Conservation (phyloP, 2,113 vertebrate genomes). For the Odontesthes bonariensis region DNA sequence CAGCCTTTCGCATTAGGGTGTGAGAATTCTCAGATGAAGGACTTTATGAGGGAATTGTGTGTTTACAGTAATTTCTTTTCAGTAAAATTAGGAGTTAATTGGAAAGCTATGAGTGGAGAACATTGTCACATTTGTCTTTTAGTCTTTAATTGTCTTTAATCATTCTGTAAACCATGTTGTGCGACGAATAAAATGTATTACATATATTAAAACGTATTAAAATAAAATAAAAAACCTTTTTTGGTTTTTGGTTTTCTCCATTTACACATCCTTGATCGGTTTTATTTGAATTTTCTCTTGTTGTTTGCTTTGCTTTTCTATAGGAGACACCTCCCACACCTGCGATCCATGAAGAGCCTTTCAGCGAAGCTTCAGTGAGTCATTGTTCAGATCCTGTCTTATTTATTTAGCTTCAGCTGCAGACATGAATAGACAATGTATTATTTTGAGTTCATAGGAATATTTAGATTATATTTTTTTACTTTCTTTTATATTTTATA, state of each 20-base stretch:
- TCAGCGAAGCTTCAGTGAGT: slow-evolving; percentile 82
- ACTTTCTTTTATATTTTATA: no score
- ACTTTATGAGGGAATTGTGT: slow-evolving; percentile 9
- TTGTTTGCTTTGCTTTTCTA: slow-evolving; percentile 59
- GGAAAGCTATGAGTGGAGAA: slow-evolving; percentile 12
- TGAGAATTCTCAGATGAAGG: slow-evolving; percentile 13
- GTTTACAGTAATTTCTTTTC: background rate
- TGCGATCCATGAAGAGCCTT: slow-evolving; percentile 82
- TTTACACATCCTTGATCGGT: slow-evolving; percentile 7
- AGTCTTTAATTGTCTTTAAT: background rate
- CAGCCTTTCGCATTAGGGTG: slow-evolving; percentile 18
- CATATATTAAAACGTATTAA: no score
- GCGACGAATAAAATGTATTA: slow-evolving; percentile 5
- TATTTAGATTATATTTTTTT: no score
- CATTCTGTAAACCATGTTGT: background rate
- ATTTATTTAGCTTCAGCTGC: background rate
- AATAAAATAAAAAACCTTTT: slow-evolving; percentile 1
- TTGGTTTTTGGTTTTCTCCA: slow-evolving; percentile 5
- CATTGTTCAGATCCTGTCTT: slow-evolving; percentile 17
- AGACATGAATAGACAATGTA: slow-evolving; percentile 13
- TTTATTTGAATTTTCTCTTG: slow-evolving; percentile 41
- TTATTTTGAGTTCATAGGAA: background rate
- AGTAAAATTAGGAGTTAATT: slow-evolving; percentile 6
- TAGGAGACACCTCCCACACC: slow-evolving; percentile 84
- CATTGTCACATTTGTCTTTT: slow-evolving; percentile 4